Base-by-base conservation (phyloP, 1,140 invertebrate species). In the Triops longicaudatus region DNA sequence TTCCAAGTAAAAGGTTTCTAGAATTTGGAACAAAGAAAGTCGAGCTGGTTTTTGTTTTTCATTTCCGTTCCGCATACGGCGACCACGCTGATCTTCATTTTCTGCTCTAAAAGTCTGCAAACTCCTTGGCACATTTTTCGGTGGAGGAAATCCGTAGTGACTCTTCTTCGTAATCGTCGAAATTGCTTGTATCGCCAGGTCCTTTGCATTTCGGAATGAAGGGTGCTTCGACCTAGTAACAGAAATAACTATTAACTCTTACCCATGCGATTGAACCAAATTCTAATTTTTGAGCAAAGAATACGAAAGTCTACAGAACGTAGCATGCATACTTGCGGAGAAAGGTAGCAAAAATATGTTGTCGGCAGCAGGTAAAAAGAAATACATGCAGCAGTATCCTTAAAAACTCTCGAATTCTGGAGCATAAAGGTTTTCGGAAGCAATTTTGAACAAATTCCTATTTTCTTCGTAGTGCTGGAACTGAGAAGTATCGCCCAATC, bases 81-180 rank as follows among this genome's bases (percentile, higher is more conserved):
- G 28, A 31, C 26, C 76, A 9, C 31, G 31, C 7, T 37, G 31
- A 37, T 37, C 7, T 37, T 2, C 31, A n/a, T n/a, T n/a, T 37
- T 37, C 31, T 26, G n/a, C 78, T 81, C 93, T 92, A 98, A 89
- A 98, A 98, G 85, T 98, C 95, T 79, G 93, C 94, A 88, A 98
- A 98, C 86, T 99, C 97, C 88, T 97, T 97, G 85, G 94, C 93
- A 88, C 96, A 99, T 86, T 98, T 97, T 87, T 98, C 96, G 76
- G 95, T 96, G 78, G 94, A 94, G 79, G 95, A 98, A 84, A 98
- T 98, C 87, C 95, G 92, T 79, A 98, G 87, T 76, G 94, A 91
- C 86, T 98, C 97, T 87, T 99, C 97, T 85, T 98, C 97, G 85
- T 98, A 98, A 83, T 98, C 96, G 84, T 98, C 97, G 84, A 99